A percentile compares a stretch with the other conserved stretches of the same genome.
Evolutionary conservation across 2,113 vertebrate genomes (phyloP).

Genomic region (Labrus mixtus): DNA sequence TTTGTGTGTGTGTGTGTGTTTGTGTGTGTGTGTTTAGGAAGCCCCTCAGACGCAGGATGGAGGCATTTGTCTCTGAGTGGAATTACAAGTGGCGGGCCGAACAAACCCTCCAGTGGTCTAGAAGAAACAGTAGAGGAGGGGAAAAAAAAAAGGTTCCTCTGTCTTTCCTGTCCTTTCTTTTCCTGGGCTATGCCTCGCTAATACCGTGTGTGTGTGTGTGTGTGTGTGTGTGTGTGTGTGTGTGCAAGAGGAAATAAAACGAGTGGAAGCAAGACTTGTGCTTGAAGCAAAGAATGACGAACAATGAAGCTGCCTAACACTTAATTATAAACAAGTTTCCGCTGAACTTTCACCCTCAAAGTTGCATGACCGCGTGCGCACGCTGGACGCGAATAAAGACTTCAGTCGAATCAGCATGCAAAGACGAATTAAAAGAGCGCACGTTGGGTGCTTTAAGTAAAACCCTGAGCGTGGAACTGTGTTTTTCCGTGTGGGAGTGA

Average conservation of each 20-base stretch:
- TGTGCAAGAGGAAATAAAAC: neutral
- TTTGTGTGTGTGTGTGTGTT: conserved; percentile 39
- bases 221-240: conserved; percentile 8
- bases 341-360: neutral
- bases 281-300: conserved; percentile 17
- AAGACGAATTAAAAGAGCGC: neutral
- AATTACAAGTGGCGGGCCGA: conserved; percentile 79
- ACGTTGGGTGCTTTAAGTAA: conserved; percentile 22
- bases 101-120: conserved; percentile 72
- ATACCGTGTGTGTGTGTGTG: neutral
- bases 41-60: conserved; percentile 66
- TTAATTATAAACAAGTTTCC: neutral
- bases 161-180: conserved; percentile 60
- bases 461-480: conserved; percentile 10
- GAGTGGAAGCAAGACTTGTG: conserved; percentile 5
- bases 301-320: neutral
- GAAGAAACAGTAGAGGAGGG: conserved; percentile 51
- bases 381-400: neutral
- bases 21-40: conserved; percentile 54
- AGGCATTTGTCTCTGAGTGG: conserved; percentile 80
- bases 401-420: neutral
- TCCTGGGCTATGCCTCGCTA: conserved; percentile 24
- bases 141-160: conserved; percentile 47
- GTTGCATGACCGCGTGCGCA: neutral
- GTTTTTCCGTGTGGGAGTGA: conserved; percentile 50